Base-by-base conservation (phyloP, 2,113 vertebrate genomes). In the Scopus umbretta region DNA sequence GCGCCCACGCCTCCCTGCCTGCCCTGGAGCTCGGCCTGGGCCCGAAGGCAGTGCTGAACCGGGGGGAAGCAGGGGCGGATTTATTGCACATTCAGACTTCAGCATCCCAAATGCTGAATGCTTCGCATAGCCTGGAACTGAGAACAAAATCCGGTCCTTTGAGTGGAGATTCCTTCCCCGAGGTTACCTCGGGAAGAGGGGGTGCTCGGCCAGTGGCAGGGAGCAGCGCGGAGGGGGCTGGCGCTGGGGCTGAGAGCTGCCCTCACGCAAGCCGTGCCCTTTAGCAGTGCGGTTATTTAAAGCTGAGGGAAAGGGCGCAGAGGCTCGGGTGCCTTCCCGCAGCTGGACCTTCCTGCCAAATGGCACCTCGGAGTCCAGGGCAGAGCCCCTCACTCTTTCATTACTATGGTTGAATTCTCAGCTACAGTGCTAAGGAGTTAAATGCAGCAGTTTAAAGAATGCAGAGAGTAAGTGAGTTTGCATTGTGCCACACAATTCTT, bases 181-280 rank as follows among this genome's bases (percentile, higher is more conserved):
- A 4, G 27, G 21, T 15, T 36, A 1, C 13, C 10, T 20, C 16
- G 80, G 42, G 47, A 36, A 40, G 30, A 52, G 58, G 22, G 11
- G 15, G 6, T 13, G 49, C 27, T 70, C 2, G 3, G 73, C 42
- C 36, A 30, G 15, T 0, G 10, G 13, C 1, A 5, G 38, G 49
- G 56, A 43, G 34, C 6, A 3, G 36, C 2, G 7, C 2, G 1
- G 22, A 34, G 59, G 36, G 18, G 23, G n/a, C 45, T 55, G 52
- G 49, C 7, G 80, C 38, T 40, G 59, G 52, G 20, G 38, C 49
- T 38, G 45, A 29, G 68, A n/a, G 56, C 38, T 79, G 61, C 49
- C 61, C 29, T 22, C 5, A 11, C 3, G 10, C 4, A 9, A 2
- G 30, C 70, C 0, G 0, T 94, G 79, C 40, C 65, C 86, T 86